Percentiles rank a stretch among this genome's conserved stretches.
Conservation (phyloP, 2,888 invertebrate species). For the Hydrotaea cyrtoneurina region DNA sequence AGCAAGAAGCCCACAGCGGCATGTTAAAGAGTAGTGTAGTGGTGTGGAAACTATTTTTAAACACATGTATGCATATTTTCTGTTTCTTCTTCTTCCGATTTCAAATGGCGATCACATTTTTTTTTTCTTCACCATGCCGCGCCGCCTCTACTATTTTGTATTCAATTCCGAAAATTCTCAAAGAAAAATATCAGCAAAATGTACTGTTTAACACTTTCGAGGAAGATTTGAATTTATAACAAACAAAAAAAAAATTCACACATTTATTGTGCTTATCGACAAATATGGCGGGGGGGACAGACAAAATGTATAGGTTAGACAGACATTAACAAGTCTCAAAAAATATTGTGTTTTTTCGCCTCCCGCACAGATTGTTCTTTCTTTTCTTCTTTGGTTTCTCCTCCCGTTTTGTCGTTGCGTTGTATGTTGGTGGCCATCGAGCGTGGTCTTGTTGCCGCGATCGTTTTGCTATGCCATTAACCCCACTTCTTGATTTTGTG, state of each 20-base stretch:
- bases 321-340: background rate
- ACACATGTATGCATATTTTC: conserved; percentile 57
- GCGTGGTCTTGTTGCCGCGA: conserved; percentile 32
- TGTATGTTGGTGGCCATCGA: background rate
- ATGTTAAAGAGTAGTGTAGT: background rate
- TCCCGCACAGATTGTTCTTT: conserved; percentile 48
- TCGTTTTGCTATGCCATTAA: conserved; percentile 62
- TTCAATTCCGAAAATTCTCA: conserved; percentile 28
- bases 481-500: conserved; percentile 57
- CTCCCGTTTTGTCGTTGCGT: background rate
- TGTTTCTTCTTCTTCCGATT: conserved; percentile 41
- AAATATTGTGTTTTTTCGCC: conserved; percentile 16
- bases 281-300: background rate
- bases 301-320: background rate
- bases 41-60: conserved; percentile 62
- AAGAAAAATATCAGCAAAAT: conserved; percentile 11
- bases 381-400: background rate
- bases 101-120: conserved; percentile 59
- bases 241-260: conserved; percentile 12
- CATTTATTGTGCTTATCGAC: background rate
- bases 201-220: conserved; percentile 23
- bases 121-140: conserved; percentile 16
- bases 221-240: conserved; percentile 19
- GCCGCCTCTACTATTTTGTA: background rate
- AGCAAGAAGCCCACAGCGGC: too few relatives aligned